These are phyloP conservation scores for Limnephilus lunatus DNA, from an alignment of 2,888 invertebrate genomes.

Conservation along the genomic window DNA sequence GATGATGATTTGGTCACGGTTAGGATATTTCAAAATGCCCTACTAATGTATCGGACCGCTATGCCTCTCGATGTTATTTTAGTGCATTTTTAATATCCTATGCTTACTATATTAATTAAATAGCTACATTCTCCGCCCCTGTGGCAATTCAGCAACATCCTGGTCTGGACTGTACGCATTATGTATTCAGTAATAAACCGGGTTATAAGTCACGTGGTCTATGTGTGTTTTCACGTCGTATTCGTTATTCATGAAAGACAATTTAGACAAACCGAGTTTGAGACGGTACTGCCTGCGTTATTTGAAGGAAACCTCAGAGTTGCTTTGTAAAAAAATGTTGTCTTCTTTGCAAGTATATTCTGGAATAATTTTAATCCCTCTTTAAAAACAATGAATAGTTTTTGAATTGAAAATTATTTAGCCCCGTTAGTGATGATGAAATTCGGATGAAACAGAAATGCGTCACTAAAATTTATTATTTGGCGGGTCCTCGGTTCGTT, in stretches of 20 bases:
- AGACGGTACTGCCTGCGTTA: background rate
- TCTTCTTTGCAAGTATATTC: background rate
- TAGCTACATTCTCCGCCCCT: background rate
- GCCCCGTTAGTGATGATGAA: too few relatives aligned
- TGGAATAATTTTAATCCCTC: background rate
- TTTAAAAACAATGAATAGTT: too few relatives aligned
- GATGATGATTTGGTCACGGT: too few relatives aligned
- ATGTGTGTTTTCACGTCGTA: slow-evolving; percentile 3
- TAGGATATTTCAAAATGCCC: too few relatives aligned
- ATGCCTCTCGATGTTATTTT: too few relatives aligned
- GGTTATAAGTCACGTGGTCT: background rate
- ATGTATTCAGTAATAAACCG: slow-evolving; percentile 11
- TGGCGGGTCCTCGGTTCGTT: too few relatives aligned
- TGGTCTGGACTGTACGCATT: background rate
- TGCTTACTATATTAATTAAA: background rate
- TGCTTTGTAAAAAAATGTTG: background rate
- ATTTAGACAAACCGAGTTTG: background rate
- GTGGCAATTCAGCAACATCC: background rate
- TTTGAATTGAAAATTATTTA: too few relatives aligned
- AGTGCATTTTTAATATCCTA: too few relatives aligned
- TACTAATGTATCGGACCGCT: too few relatives aligned
- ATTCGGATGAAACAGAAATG: too few relatives aligned
- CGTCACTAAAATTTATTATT: too few relatives aligned
- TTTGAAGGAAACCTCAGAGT: background rate
- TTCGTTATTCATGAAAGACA: slow-evolving; percentile 23